Percentiles rank a stretch among this genome's conserved stretches.
These are phyloP conservation scores for Phalera bucephala DNA, from an alignment of 2,888 invertebrate species.

Conservation along the genomic window DNA sequence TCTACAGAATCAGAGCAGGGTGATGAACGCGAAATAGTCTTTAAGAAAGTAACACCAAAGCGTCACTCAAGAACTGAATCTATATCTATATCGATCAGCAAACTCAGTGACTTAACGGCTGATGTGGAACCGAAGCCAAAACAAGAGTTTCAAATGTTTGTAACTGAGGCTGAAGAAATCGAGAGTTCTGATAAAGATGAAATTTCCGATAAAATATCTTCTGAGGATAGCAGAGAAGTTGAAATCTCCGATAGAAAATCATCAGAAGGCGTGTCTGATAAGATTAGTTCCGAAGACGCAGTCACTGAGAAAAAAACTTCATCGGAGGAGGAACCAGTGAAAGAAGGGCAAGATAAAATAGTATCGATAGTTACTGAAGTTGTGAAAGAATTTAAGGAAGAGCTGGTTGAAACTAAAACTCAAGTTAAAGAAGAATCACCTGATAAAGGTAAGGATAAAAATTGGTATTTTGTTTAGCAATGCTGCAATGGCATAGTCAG, in stretches of 20 bases:
- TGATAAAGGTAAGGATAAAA: constrained; percentile 55
- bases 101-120: constrained; percentile 63
- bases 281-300: constrained; percentile 78
- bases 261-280: constrained; percentile 78
- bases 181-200: constrained; percentile 76
- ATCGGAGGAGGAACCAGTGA: constrained; percentile 66
- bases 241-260: constrained; percentile 78
- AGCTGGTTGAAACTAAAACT: constrained; percentile 41
- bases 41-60: constrained; percentile 74
- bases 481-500: too few species aligned
- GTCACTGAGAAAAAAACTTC: constrained; percentile 79
- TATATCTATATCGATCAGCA: constrained; percentile 69
- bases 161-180: constrained; percentile 76
- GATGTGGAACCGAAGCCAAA: constrained; percentile 58
- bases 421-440: constrained; percentile 46
- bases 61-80: constrained; percentile 77
- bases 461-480: too few species aligned
- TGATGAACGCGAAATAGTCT: constrained; percentile 59
- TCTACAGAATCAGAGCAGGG: constrained; percentile 59
- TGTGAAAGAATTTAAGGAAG: constrained; percentile 31
- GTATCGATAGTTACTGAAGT: constrained; percentile 29
- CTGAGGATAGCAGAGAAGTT: constrained; percentile 76
- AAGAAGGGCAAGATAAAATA: constrained; percentile 43
- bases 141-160: constrained; percentile 74
- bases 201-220: constrained; percentile 76